Percentiles rank a stretch among this genome's conserved stretches.
These are phyloP conservation scores for Rhynchophorus ferrugineus DNA, from an alignment of 1,140 invertebrate species.

Conservation along the genomic window DNA sequence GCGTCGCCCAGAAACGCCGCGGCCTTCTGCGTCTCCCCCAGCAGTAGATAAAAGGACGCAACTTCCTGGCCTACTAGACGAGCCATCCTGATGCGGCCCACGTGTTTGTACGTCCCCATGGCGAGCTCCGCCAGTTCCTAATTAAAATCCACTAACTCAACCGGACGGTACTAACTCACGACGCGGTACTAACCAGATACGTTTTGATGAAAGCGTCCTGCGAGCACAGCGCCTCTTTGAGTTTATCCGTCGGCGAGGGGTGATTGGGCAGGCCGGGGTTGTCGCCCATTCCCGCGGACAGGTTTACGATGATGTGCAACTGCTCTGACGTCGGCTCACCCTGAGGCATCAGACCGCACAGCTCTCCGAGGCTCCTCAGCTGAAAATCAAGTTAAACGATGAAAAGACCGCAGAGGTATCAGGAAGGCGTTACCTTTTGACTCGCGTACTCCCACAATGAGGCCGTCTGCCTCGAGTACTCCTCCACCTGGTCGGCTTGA, in stretches of 20 bases:
- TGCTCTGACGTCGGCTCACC: constrained; percentile 77
- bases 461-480: constrained; percentile 82
- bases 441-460: constrained; percentile 86
- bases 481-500: constrained; percentile 59
- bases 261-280: constrained; percentile 45
- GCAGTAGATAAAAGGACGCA: constrained; percentile 81
- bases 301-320: constrained; percentile 78
- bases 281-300: constrained; percentile 84
- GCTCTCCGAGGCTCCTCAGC: constrained; percentile 75
- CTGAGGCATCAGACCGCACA: constrained; percentile 88
- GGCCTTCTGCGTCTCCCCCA: constrained; percentile 80
- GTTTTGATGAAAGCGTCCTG: constrained; percentile 83
- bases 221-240: constrained; percentile 86
- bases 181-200: constrained; percentile 72
- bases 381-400: constrained; percentile 38
- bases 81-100: constrained; percentile 76
- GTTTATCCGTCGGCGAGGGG: constrained; percentile 69
- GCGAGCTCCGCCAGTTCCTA: constrained; percentile 87
- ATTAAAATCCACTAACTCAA: no score
- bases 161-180: no score
- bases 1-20: constrained; percentile 82
- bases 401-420: neutral
- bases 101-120: constrained; percentile 95
- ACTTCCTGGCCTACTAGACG: constrained; percentile 81
- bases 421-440: constrained; percentile 64